A percentile compares a stretch with the other conserved stretches of the same genome.
Conservation (phyloP, 2,113 vertebrate genomes). For the Xenopus borealis region DNA sequence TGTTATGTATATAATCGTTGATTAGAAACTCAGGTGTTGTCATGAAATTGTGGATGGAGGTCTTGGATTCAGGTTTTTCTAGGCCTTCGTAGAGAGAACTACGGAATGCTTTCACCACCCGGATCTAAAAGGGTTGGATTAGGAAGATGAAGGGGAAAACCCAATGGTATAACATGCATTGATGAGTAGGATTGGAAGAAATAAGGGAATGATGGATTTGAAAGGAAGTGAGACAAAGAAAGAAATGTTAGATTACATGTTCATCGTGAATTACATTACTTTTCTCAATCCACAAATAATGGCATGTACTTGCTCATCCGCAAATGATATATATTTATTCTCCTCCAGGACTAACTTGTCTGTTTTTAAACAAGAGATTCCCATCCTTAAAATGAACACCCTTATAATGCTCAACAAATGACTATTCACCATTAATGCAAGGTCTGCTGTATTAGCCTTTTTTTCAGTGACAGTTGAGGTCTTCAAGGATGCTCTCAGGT, state of each 20-base stretch:
- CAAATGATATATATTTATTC: neutral
- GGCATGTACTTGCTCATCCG: slow-evolving; percentile 10
- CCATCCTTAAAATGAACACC: too few species aligned
- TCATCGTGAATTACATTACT: too few species aligned
- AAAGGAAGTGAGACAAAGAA: slow-evolving; percentile 15
- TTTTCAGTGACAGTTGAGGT: too few species aligned
- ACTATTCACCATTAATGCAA: too few species aligned
- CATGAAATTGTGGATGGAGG: slow-evolving; percentile 94
- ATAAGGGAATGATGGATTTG: neutral
- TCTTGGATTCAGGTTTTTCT: slow-evolving; percentile 85
- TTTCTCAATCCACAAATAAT: slow-evolving; percentile 28
- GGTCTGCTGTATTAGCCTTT: too few species aligned
- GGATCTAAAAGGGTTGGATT: slow-evolving; percentile 70
- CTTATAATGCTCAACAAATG: too few species aligned
- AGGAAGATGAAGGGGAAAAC: slow-evolving; percentile 4
- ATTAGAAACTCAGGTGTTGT: slow-evolving; percentile 88
- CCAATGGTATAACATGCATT: slow-evolving; percentile 1
- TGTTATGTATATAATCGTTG: slow-evolving; percentile 92
- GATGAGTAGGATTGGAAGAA: neutral
- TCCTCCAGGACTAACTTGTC: too few species aligned
- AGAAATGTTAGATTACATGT: slow-evolving; percentile 11
- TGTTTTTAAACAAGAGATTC: too few species aligned
- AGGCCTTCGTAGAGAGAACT: slow-evolving; percentile 85
- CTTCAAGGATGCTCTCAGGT: too few species aligned
- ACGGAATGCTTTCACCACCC: slow-evolving; percentile 95